Percentiles rank a stretch among this genome's conserved stretches.
phyloP scores from a whole-genome alignment of 2,797 vertebrate species.

The Threskiornis aethiopicus region DNA sequence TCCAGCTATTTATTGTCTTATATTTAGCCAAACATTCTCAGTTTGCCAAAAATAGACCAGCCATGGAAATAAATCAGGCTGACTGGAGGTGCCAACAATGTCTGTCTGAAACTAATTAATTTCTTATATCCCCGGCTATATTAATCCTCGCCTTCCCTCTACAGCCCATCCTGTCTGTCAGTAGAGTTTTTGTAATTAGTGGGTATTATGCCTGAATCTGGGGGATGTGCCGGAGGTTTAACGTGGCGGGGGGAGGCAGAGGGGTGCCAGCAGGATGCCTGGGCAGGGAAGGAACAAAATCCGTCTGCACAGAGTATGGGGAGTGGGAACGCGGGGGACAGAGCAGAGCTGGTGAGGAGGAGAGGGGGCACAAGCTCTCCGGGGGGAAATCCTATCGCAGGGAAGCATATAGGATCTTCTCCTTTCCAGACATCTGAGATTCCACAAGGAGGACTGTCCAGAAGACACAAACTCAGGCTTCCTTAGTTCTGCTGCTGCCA shows the following conservation, averaged over 20 bases:
- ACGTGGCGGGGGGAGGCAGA: neutral
- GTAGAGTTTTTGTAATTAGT: neutral
- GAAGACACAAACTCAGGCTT: neutral
- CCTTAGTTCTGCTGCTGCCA: neutral
- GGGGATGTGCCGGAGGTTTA: neutral
- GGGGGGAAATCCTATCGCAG: accelerated
- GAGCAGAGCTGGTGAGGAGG: neutral
- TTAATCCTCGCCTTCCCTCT: neutral
- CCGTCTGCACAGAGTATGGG: accelerated
- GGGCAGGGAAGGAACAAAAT: neutral
- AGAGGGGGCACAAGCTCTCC: neutral
- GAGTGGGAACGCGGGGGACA: accelerated
- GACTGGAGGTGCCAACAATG: conserved; percentile 32
- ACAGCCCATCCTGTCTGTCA: neutral
- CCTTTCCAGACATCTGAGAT: neutral
- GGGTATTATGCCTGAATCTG: neutral
- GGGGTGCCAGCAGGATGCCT: neutral
- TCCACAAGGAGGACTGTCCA: neutral
- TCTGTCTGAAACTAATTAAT: conserved; percentile 54
- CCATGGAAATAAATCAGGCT: conserved; percentile 34
- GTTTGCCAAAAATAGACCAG: conserved; percentile 37
- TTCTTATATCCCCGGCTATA: conserved; percentile 4
- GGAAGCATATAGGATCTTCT: neutral
- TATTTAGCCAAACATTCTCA: neutral
- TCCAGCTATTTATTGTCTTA: neutral